Evolutionary conservation across 2,113 vertebrate species (phyloP).

Genomic region (Dasyprocta punctata): DNA sequence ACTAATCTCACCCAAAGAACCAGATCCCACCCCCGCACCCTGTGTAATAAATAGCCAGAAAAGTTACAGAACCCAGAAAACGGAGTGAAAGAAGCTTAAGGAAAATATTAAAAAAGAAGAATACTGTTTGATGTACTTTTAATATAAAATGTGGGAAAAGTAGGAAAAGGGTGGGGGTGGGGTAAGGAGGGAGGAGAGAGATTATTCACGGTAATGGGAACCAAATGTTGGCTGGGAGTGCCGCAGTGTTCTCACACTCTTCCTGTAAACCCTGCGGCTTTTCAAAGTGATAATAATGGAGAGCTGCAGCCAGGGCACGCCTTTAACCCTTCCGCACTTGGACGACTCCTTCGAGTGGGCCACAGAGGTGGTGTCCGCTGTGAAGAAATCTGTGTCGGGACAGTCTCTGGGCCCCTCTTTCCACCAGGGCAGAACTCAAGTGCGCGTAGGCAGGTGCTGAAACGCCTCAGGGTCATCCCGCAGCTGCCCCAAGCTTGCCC

Average conservation of each 20-base stretch:
- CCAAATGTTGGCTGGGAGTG: conserved; percentile 90
- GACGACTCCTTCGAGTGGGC: background rate
- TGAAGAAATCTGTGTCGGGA: background rate
- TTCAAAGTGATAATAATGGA: conserved; percentile 78
- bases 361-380: background rate
- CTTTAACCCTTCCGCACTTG: conserved; percentile 83
- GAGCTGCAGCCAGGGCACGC: conserved; percentile 59
- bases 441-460: background rate
- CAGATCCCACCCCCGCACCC: background rate
- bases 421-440: background rate
- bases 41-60: conserved; percentile 70
- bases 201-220: conserved; percentile 90
- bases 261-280: conserved; percentile 82
- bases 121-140: conserved; percentile 89
- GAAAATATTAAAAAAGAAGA: conserved; percentile 85
- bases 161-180: conserved; percentile 59
- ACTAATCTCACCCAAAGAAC: conserved; percentile 44
- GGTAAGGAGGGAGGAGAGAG: conserved; percentile 74
- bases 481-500: background rate
- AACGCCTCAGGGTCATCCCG: background rate
- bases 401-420: background rate
- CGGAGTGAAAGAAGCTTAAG: conserved; percentile 79
- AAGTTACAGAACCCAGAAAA: conserved; percentile 70
- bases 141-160: conserved; percentile 84
- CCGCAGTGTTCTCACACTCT: conserved; percentile 83